Evolutionary conservation across 2,797 vertebrate species (phyloP), one percentile per base, ranked within the genome.

Genomic region (Helarctos malayanus): DNA sequence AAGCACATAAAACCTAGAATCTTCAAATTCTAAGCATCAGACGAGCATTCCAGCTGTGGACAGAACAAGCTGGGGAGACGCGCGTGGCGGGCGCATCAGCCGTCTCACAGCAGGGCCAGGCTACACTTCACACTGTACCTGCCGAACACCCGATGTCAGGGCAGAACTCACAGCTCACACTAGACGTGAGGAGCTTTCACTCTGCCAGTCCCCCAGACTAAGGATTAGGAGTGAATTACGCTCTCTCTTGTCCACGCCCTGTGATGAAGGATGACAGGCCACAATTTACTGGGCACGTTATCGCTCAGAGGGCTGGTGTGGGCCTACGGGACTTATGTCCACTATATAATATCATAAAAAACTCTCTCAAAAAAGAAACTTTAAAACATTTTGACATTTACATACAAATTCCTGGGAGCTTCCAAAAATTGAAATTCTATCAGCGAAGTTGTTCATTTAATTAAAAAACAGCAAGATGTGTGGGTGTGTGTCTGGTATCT

Each of bases 51-150:
- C 7, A 32, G 49, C 54, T 78, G 59, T 45, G 18, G 61, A 61
- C 7, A 35, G 25, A 81, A 41, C 8, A 4, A 23, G 10, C 14
- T 23, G 27, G 35, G 78, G 59, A 52, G 52, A 75, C 18, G 75
- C 5, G 11, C 10, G n/a, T 2, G 41, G 41, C 65, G 19, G 10
- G 10, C 0, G 29, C 6, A 19, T 13, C n/a, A 1, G 1, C 11
- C 21, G 41, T 12, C 41, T 52, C 8, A 45, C 3, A 16, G 23
- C 38, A 38, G 69, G 21, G 23, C 25, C 2, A 12, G 38, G 69
- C 38, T 23, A 41, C 23, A 41, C 19, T 7, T 71, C 12, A 7
- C 3, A 13, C 12, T 49, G 7, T 38, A 2, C 8, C 0, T n/a
- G 32, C 41, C 2, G 4, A 49, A 49, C 47, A 38, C 35, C 27